phyloP scores from a whole-genome alignment of 1,140 invertebrate species.

The Colletes gigas region DNA sequence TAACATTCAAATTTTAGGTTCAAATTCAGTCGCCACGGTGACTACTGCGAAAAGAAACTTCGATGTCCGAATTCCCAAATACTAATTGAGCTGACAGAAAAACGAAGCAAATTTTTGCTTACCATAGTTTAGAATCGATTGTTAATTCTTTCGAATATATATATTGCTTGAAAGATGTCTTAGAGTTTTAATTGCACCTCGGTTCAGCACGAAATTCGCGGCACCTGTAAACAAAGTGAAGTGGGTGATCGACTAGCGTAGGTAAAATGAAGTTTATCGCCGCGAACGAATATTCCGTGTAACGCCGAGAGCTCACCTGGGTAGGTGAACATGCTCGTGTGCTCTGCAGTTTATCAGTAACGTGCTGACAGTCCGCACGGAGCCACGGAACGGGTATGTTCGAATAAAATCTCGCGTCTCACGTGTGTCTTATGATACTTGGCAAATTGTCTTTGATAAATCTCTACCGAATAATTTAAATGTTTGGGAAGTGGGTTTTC shows the following conservation, averaged over 20 bases:
- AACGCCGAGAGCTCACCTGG: constrained; percentile 39
- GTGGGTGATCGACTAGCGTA: constrained; percentile 19
- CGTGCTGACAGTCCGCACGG: constrained; percentile 21
- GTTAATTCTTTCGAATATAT: no score
- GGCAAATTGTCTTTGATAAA: neutral
- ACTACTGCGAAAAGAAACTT: no score
- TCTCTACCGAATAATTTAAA: no score
- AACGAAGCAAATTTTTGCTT: no score
- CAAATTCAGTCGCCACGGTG: no score
- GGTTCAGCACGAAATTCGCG: neutral
- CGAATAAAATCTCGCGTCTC: neutral
- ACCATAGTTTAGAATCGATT: no score
- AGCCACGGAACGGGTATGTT: neutral
- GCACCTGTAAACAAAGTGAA: neutral
- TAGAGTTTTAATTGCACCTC: neutral
- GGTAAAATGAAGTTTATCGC: constrained; percentile 22
- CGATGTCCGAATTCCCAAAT: no score
- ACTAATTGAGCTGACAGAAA: no score
- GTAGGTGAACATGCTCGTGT: constrained; percentile 31
- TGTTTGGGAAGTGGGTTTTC: neutral
- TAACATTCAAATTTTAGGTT: no score
- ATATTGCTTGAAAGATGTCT: no score
- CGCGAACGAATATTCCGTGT: constrained; percentile 7
- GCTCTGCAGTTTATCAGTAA: constrained; percentile 35
- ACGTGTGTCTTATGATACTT: neutral